Conservation (phyloP, 2,888 invertebrate species). For the Heteromyza rotundicornis region DNA sequence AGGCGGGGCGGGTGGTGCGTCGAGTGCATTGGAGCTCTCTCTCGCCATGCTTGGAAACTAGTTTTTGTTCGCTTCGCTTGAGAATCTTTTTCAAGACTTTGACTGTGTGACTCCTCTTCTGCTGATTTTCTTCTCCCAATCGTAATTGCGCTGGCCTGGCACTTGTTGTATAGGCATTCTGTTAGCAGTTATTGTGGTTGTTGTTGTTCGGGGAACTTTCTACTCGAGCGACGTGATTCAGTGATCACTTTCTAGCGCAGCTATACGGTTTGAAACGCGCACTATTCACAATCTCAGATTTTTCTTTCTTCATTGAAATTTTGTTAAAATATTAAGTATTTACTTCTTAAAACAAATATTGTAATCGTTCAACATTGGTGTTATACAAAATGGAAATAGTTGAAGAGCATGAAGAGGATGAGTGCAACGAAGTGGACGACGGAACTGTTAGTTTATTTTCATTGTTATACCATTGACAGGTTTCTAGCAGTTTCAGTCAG, state of each 20-base stretch:
- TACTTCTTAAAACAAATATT: not conserved
- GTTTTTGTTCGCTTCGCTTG: not conserved
- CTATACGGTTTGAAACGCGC: not conserved
- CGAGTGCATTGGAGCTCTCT: too few species aligned
- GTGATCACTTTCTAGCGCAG: constrained; percentile 29
- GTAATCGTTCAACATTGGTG: not conserved
- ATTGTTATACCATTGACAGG: not conserved
- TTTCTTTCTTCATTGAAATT: not conserved
- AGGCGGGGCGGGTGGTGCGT: too few species aligned
- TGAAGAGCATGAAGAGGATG: not conserved
- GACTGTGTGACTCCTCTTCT: too few species aligned
- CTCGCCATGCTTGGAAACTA: not conserved
- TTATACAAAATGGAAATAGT: not conserved
- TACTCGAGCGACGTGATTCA: constrained; percentile 29
- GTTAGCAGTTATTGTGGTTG: constrained; percentile 22
- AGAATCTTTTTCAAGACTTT: not conserved
- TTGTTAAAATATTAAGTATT: not conserved
- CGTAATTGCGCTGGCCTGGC: not conserved
- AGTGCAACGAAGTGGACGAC: not conserved
- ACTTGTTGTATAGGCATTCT: constrained; percentile 21
- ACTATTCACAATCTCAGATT: not conserved
- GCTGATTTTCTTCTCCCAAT: not conserved
- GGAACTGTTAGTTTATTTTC: not conserved
- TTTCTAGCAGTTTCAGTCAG: too few species aligned
- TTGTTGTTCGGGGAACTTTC: constrained; percentile 45